Evolutionary conservation across 2,888 invertebrate species (phyloP), one percentile per base, ranked within the genome.

Genomic region (Artemia sinica): DNA sequence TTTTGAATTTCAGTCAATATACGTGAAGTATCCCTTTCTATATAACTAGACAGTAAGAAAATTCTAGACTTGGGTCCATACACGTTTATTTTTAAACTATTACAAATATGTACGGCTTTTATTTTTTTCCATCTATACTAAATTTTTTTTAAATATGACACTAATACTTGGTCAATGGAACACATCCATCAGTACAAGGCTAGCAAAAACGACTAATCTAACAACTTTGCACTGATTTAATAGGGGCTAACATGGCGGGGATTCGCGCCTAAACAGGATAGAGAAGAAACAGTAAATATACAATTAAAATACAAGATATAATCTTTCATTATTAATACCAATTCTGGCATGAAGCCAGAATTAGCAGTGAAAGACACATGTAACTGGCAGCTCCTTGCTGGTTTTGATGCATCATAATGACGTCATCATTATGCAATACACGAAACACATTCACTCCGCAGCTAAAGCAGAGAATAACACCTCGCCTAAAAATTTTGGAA

Each of bases 351-450:
- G 1, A 41, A 41, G 41, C 41, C 41, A 8, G 63, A 58, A 58
- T 28, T 58, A 28, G 12, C 63, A 58, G 63, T 58, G 63, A 58
- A 58, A 58, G 63, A 58, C 63, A 58, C 28, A 58, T 58, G 63
- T 58, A 58, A 58, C n/a, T 58, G 63, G 63, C 63, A 58, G 63
- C 63, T 58, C 63, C 63, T 58, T 58, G 63, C 63, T 58, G 63
- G 63, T 58, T 58, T 58, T 58, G 63, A 58, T 58, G 63, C 63
- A 58, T 58, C 63, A 58, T 58, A 58, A 58, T 58, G 63, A 58
- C 63, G 63, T 58, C 63, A 58, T 58, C 63, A 58, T 58, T 58
- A 58, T 58, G 63, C 28, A 41, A 41, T 41, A 4, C 41, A 41
- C 6, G 41, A 41, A 41, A 41, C 41, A 41, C 41, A 41, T 41